Evolutionary conservation across 2,797 vertebrate species (phyloP), one percentile per base, ranked within the genome.

Genomic region (Ptychadena robeensis): DNA sequence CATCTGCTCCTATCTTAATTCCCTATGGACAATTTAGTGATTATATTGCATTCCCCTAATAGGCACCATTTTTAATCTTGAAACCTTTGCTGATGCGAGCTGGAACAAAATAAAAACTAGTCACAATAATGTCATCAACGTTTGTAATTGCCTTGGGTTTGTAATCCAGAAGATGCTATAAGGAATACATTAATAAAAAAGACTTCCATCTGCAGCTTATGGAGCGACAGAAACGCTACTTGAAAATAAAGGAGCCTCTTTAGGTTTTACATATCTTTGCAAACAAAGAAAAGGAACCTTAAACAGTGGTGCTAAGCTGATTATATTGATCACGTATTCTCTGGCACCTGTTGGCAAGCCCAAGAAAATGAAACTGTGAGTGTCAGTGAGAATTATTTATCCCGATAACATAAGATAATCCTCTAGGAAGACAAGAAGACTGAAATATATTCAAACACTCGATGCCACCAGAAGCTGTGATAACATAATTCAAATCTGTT

Each of bases 291-390:
- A 63, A 57, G 38, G 73, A 72, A 59, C 44, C 69, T 66, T 78
- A 78, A 80, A 80, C 53, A 69, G 71, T 85, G 63, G 61, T 44
- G 25, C 73, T 85, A 85, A 85, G 78, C 78, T 85, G 83, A 80
- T 85, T 85, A 80, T 80, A 80, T 85, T 81, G 73, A 85, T 85
- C 83, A 57, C 66, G 81, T 53, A 80, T 85, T 85, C 83, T 76
- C 34, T 34, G 75, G 75, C 66, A 80, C 83, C 83, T 85, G 83
- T 85, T 80, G 78, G 57, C 66, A 64, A 30, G 12, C 73, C 10
- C 30, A 28, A 35, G 22, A 31, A 71, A 63, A 80, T 70, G 73
- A 63, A 80, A 65, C 25, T 35, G 64, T 76, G 83, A 80, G 66
- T 70, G 77, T 53, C 72, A 66, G 61, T 28, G 66, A 81, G 83